phyloP scores from a whole-genome alignment of 2,113 vertebrate genomes.

The Serinus canaria region DNA sequence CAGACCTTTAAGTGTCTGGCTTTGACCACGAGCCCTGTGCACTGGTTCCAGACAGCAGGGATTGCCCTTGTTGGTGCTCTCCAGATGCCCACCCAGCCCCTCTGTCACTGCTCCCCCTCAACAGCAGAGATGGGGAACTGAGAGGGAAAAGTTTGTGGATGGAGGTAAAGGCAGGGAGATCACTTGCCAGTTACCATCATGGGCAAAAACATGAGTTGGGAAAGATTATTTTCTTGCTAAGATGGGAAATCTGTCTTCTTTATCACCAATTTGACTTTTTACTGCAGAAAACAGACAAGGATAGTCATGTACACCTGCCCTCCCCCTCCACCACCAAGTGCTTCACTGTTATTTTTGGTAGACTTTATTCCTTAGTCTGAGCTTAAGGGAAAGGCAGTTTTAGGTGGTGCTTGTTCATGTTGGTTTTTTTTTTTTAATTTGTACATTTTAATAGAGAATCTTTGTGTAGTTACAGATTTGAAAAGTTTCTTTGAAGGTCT shows the following conservation, averaged over 20 bases:
- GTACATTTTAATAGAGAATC: neutral
- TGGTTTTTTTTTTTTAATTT: neutral
- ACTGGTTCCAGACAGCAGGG: neutral
- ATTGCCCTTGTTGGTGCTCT: neutral
- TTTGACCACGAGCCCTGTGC: neutral
- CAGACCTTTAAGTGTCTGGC: neutral
- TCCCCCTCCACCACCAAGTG: accelerated
- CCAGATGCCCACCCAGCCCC: neutral
- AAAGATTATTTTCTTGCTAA: neutral
- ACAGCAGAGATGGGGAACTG: neutral
- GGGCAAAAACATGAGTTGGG: neutral
- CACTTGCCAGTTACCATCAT: neutral
- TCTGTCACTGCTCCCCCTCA: neutral
- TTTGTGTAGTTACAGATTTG: neutral
- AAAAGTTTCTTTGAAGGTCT: neutral
- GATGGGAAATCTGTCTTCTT: neutral
- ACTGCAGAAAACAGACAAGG: neutral
- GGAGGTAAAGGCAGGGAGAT: neutral
- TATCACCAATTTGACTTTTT: neutral
- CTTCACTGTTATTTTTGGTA: neutral
- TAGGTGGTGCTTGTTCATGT: neutral
- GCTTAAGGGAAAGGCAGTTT: neutral
- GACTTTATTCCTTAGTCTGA: neutral
- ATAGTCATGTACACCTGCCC: neutral
- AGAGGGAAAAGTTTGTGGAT: neutral